Evolutionary conservation across 1,140 invertebrate species (phyloP).

Genomic region (Zeugodacus cucurbitae): DNA sequence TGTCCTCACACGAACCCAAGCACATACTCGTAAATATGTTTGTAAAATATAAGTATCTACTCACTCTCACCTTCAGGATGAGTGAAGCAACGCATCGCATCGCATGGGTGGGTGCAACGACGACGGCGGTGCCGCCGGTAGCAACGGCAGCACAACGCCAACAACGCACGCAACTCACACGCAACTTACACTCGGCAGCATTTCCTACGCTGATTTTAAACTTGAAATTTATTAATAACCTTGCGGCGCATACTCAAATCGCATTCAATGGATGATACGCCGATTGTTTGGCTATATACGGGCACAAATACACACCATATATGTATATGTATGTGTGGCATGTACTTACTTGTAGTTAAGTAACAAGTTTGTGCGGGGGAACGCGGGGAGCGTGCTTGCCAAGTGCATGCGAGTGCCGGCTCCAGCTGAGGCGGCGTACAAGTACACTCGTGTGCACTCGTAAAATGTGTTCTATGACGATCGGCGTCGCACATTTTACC

Average conservation of each 20-base stretch:
- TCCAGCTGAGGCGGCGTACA: background rate
- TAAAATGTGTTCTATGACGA: background rate
- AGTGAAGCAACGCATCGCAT: background rate
- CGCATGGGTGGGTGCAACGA: background rate
- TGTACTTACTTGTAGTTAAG: background rate
- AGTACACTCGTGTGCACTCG: background rate
- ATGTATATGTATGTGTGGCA: background rate
- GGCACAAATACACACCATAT: background rate
- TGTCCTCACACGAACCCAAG: background rate
- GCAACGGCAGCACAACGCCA: background rate
- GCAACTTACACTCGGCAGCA: slow-evolving; percentile 4
- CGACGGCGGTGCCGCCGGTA: background rate
- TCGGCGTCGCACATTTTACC: background rate
- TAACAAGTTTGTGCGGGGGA: background rate
- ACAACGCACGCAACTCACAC: background rate
- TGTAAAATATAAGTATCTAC: background rate
- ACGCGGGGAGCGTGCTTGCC: background rate
- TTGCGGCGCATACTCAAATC: slow-evolving; percentile 34
- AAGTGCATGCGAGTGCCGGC: background rate
- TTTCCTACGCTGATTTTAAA: slow-evolving; percentile 32
- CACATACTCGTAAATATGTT: background rate
- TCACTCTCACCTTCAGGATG: slow-evolving; percentile 26
- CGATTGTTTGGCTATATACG: background rate
- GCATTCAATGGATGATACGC: slow-evolving; percentile 13
- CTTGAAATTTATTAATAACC: slow-evolving; percentile 38